phyloP scores from a whole-genome alignment of 2,888 invertebrate species.

The Andrena trimmerana region DNA sequence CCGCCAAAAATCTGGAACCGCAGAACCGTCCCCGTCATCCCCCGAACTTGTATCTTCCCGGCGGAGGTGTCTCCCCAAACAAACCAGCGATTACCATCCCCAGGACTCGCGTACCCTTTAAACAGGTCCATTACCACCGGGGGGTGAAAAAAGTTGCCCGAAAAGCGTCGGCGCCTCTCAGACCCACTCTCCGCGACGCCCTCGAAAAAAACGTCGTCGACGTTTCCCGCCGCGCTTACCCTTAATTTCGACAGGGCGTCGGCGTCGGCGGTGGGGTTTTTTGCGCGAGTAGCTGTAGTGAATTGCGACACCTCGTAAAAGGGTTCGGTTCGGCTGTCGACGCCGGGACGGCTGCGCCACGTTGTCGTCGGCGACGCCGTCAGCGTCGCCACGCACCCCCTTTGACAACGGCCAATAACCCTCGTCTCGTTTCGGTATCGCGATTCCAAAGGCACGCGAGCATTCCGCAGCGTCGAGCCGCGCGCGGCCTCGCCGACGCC shows the following conservation, averaged over 20 bases:
- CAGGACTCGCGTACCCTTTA: conserved; percentile 12
- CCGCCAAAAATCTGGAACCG: no score
- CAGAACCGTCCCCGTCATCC: no score
- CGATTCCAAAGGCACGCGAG: conserved; percentile 68
- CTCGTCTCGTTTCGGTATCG: conserved; percentile 70
- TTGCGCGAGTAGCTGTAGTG: conserved; percentile 49
- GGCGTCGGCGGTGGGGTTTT: conserved; percentile 36
- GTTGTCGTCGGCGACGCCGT: conserved; percentile 26
- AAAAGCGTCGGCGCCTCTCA: conserved; percentile 17
- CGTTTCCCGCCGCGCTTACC: conserved; percentile 22
- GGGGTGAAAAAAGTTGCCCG: background rate
- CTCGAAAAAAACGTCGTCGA: conserved; percentile 27
- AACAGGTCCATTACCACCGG: conserved; percentile 22
- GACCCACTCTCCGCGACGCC: conserved; percentile 15
- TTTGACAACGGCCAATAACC: conserved; percentile 70
- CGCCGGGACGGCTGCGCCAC: conserved; percentile 19
- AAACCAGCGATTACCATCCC: conserved; percentile 23
- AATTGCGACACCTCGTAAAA: conserved; percentile 66
- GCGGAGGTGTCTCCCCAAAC: conserved; percentile 1
- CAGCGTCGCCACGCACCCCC: conserved; percentile 39
- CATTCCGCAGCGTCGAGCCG: conserved; percentile 54
- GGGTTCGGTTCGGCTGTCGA: conserved; percentile 57
- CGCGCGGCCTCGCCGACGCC: conserved; percentile 54
- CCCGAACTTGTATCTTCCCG: background rate
- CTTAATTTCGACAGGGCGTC: conserved; percentile 56